Percentiles rank a stretch among this genome's conserved stretches.
Conservation (phyloP, 1,140 invertebrate genomes). For the Hydropsyche tenuis region DNA sequence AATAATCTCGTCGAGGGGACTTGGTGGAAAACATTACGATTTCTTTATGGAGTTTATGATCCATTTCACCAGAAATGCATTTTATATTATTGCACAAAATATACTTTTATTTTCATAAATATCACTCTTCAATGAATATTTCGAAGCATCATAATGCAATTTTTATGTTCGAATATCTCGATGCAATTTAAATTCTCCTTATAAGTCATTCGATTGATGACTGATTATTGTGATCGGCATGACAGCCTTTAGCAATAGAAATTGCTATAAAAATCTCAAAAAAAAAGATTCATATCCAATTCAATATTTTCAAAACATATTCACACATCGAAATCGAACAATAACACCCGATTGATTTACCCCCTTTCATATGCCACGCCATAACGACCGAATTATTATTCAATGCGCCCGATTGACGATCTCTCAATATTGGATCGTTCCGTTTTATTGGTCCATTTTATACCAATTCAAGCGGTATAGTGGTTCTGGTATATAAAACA, state of each 20-base stretch:
- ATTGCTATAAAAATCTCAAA: no score
- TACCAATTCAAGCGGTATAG: background rate
- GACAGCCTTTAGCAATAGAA: no score
- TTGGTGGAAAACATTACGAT: slow-evolving; percentile 39
- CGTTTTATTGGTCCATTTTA: slow-evolving; percentile 41
- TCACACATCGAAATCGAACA: no score
- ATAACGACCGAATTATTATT: slow-evolving; percentile 41
- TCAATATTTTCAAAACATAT: no score
- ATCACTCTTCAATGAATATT: no score
- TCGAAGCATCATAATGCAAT: no score
- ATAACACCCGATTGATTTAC: background rate
- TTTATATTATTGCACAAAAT: slow-evolving; percentile 11
- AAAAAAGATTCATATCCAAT: no score
- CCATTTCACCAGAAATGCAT: slow-evolving; percentile 43
- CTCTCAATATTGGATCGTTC: slow-evolving; percentile 38
- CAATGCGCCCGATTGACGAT: slow-evolving; percentile 30
- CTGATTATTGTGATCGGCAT: no score
- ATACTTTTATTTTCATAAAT: background rate
- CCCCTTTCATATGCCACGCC: slow-evolving; percentile 20
- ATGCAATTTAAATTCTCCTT: no score
- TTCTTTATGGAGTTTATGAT: slow-evolving; percentile 49
- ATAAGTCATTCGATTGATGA: no score
- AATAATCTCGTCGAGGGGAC: slow-evolving; percentile 21
- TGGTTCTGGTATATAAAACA: background rate
- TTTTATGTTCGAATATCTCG: no score